Evolutionary conservation across 2,797 vertebrate genomes (phyloP).

Genomic region (Nyctalus aviator): DNA sequence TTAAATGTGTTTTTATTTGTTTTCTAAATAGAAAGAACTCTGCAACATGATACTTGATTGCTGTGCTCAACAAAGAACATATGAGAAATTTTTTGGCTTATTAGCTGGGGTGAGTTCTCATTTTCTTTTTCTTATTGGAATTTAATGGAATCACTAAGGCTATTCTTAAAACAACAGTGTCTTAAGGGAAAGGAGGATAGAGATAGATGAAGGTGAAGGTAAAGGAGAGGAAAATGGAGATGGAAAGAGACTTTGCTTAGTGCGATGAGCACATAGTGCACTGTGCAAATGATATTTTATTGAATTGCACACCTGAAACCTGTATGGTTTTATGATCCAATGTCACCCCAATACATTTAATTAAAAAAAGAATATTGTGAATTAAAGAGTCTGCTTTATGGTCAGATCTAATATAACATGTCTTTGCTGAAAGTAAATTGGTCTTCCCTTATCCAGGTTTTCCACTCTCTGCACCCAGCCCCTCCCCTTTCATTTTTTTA

Average conservation of each 20-base stretch:
- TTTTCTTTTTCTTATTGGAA: conserved; percentile 38
- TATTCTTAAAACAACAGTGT: conserved; percentile 16
- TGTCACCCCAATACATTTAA: neutral
- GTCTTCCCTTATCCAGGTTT: neutral
- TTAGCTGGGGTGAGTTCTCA: conserved; percentile 95
- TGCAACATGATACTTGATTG: conserved; percentile 99
- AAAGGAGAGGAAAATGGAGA: neutral
- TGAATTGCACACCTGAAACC: neutral
- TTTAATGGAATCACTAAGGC: conserved; percentile 45
- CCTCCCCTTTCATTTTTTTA: neutral
- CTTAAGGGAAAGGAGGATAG: neutral
- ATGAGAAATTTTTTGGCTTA: conserved; percentile 99
- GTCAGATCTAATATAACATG: neutral
- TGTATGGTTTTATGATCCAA: neutral
- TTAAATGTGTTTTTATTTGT: conserved; percentile 62
- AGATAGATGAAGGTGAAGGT: neutral
- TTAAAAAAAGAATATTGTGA: neutral
- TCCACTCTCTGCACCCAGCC: neutral
- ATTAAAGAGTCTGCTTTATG: conserved; percentile 45
- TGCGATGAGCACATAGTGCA: neutral
- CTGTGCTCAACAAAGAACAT: conserved; percentile 98
- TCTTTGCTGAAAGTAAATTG: neutral
- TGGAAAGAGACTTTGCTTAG: neutral
- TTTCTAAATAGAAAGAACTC: conserved; percentile 94
- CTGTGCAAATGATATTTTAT: neutral